Evolutionary conservation across 2,797 vertebrate species (phyloP), one percentile per base, ranked within the genome.

Genomic region (Melanotaenia parkinsoni): DNA sequence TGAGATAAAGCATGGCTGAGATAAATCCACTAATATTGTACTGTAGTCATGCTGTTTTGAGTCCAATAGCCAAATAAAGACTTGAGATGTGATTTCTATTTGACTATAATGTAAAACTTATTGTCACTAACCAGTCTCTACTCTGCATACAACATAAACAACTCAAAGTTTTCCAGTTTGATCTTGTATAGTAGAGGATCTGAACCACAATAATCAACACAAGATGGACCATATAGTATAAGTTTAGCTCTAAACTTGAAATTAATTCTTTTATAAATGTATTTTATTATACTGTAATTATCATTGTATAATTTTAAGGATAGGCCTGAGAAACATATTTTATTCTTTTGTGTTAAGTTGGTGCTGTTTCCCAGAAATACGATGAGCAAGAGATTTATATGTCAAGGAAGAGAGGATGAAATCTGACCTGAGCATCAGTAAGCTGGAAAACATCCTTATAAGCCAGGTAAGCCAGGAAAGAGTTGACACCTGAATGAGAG

Each of bases 361-460:
- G 1, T 3, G 26, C 13, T 7, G 5, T 56, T 28, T 54, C 24
- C 14, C 1, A 26, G 30, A 20, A 67, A 37, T 13, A 66, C 18
- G 24, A 26, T n/a, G 28, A 18, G 30, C 2, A 16, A 7, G 13
- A 18, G 7, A 32, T 47, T 9, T 6, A 47, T 57, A 45, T 50
- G 51, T 58, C 9, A n/a, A 40, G 5, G 32, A 57, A 56, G 26
- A 53, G 45, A n/a, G 56, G 74, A 69, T 53, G 18, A 43, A 5
- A 9, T 88, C 62, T 89, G 13, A 99, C 98, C 97, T 99, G 97
- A 65, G 96, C 96, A 58, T 99, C 98, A 0, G 94, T 96, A 0
- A 99, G 96, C 94, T 99, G 98, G 84, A 97, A 99, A 64, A 96
- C 84, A 67, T 99, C 97, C 92, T 99, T 99, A 92, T 99, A 99